Percentiles rank a stretch among this genome's conserved stretches.
These are phyloP conservation scores for Neuroscelio doddi DNA, from an alignment of 2,888 invertebrate species.

Conservation along the genomic window DNA sequence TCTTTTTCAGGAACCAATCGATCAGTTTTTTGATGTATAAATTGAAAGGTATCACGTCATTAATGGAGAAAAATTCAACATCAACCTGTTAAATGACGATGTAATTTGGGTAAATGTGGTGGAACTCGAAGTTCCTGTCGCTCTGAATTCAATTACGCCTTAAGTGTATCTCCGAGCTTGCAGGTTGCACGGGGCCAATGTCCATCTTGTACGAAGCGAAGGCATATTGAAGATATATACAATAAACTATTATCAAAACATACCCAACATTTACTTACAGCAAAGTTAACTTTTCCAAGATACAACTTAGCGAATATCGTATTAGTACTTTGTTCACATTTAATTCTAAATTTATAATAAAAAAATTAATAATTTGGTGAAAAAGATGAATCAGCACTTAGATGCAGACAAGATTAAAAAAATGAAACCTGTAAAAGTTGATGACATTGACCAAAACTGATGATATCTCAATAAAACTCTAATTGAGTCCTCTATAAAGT, in stretches of 20 bases:
- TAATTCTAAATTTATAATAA: no score
- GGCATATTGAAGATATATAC: slow-evolving; percentile 35
- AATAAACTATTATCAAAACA: slow-evolving; percentile 35
- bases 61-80: slow-evolving; percentile 18
- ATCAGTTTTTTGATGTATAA: slow-evolving; percentile 6
- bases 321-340: no score
- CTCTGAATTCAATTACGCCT: slow-evolving; percentile 65
- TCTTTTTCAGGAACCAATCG: not conserved
- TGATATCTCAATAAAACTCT: no score
- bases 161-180: slow-evolving; percentile 61
- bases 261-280: not conserved
- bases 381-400: no score
- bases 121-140: slow-evolving; percentile 56
- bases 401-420: no score
- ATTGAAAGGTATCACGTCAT: slow-evolving; percentile 24
- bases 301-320: slow-evolving; percentile 33
- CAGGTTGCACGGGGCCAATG: slow-evolving; percentile 25
- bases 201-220: slow-evolving; percentile 36
- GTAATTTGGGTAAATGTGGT: slow-evolving; percentile 62
- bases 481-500: no score
- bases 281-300: slow-evolving; percentile 16
- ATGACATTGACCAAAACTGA: no score
- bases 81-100: slow-evolving; percentile 54
- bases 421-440: no score
- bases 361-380: no score